Evolutionary conservation across 2,113 vertebrate genomes (phyloP).

Genomic region (Lynx canadensis): DNA sequence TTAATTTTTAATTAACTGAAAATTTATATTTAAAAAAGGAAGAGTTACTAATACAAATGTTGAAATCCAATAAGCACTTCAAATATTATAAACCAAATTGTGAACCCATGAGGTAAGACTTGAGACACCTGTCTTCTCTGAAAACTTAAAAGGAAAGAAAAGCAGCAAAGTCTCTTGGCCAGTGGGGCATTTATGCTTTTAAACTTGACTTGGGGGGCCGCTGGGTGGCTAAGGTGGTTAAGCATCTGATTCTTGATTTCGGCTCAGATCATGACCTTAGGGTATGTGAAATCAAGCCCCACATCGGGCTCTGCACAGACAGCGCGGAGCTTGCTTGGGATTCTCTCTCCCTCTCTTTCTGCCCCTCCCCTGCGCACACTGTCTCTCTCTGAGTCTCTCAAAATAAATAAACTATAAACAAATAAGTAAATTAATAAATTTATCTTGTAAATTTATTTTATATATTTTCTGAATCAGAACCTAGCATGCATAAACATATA

Average conservation of each 20-base stretch:
- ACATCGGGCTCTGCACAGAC: too few species aligned
- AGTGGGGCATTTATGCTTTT: not conserved
- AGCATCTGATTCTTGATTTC: too few species aligned
- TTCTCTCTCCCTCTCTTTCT: too few species aligned
- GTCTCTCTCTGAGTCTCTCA: too few species aligned
- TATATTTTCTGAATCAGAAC: not conserved
- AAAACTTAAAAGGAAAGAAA: constrained; percentile 6
- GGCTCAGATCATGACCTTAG: too few species aligned
- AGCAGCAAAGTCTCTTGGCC: not conserved
- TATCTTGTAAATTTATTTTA: not conserved
- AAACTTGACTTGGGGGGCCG: not conserved
- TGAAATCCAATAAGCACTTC: not conserved
- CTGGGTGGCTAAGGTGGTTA: too few species aligned
- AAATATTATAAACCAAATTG: not conserved
- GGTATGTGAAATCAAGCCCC: too few species aligned
- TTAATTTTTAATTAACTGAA: not conserved
- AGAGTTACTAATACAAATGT: not conserved
- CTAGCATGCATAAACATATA: not conserved
- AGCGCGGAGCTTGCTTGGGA: too few species aligned
- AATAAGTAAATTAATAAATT: not conserved
- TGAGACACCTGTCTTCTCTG: not conserved
- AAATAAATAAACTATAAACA: too few species aligned
- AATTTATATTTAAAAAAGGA: not conserved
- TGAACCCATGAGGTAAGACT: not conserved
- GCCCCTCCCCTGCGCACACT: too few species aligned